Evolutionary conservation across 1,140 invertebrate species (phyloP).

Genomic region (Penaeus vannamei): DNA sequence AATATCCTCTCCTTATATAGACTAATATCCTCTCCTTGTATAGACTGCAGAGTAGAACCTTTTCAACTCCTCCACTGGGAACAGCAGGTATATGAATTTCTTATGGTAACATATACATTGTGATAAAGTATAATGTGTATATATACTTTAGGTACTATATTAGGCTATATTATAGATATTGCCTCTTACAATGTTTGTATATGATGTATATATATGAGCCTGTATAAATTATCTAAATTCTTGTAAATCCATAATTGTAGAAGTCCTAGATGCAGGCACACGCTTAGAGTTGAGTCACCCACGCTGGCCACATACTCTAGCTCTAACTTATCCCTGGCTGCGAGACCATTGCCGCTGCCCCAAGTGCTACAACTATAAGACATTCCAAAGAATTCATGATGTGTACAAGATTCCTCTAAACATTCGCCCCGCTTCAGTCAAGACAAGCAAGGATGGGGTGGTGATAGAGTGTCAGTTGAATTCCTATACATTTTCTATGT

Average conservation of each 20-base stretch:
- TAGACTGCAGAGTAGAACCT: too few relatives aligned
- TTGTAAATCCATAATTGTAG: background rate
- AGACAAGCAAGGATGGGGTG: slow-evolving; percentile 27
- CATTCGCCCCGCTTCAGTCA: slow-evolving; percentile 40
- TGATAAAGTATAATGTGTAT: too few relatives aligned
- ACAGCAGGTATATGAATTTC: too few relatives aligned
- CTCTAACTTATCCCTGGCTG: slow-evolving; percentile 39
- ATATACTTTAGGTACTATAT: too few relatives aligned
- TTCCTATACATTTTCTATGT: background rate
- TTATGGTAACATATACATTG: too few relatives aligned
- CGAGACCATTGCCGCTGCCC: slow-evolving; percentile 51
- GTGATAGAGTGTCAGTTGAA: slow-evolving; percentile 34
- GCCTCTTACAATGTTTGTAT: background rate
- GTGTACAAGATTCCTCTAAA: slow-evolving; percentile 5
- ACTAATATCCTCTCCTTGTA: too few relatives aligned
- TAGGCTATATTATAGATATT: too few relatives aligned
- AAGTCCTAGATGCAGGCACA: background rate
- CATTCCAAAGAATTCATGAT: slow-evolving; percentile 34
- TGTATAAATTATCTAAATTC: background rate
- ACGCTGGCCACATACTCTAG: slow-evolving; percentile 46
- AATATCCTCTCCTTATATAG: too few relatives aligned
- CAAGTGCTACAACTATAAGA: slow-evolving; percentile 46
- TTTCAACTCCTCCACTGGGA: too few relatives aligned
- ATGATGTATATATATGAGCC: background rate
- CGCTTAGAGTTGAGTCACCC: slow-evolving; percentile 29